Conservation (phyloP, 2,797 vertebrate genomes). For the Pipistrellus pygmaeus region DNA sequence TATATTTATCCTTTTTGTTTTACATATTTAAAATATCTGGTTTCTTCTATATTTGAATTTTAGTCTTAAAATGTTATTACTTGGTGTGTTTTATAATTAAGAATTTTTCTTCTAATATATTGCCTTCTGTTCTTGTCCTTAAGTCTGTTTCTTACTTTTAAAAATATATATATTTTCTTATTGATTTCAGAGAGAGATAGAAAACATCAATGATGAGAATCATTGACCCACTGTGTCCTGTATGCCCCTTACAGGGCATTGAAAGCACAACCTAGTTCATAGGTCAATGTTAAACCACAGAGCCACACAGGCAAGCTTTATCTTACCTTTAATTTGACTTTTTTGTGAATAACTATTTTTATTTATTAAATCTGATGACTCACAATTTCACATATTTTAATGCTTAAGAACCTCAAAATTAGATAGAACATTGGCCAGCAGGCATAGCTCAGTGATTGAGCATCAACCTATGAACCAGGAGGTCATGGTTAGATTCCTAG, state of each 20-base stretch:
- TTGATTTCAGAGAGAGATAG: too few relatives aligned
- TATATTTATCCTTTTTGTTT: background rate
- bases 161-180: too few relatives aligned
- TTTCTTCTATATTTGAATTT: background rate
- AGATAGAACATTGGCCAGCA: background rate
- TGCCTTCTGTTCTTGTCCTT: background rate
- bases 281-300: too few relatives aligned
- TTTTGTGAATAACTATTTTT: background rate
- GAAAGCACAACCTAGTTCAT: too few relatives aligned
- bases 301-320: background rate
- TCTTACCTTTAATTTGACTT: background rate
- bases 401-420: background rate
- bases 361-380: conserved; percentile 10
- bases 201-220: too few relatives aligned
- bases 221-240: too few relatives aligned
- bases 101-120: background rate
- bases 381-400: background rate
- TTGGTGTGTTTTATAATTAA: background rate
- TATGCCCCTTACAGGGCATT: too few relatives aligned
- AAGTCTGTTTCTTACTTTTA: background rate
- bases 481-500: too few relatives aligned
- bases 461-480: too few relatives aligned
- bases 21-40: background rate
- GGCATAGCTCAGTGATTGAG: too few relatives aligned
- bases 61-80: background rate